Base-by-base conservation (phyloP, 2,888 invertebrate genomes). In the Pseudococcus viburni region DNA sequence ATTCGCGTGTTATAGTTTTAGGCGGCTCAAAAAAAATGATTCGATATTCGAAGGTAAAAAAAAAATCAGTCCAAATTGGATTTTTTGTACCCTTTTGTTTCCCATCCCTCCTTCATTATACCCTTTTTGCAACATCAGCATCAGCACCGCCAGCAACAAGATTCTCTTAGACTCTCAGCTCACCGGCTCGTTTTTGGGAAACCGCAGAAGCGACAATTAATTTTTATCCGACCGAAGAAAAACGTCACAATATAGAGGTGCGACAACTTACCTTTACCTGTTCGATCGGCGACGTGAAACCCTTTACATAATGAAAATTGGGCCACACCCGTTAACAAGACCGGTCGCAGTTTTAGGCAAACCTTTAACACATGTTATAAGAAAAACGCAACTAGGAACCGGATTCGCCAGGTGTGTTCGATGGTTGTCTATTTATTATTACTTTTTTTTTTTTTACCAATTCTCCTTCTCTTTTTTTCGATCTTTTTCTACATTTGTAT, bases 241-340 rank as follows among this genome's bases (percentile, higher is more conserved):
- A 12, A 64, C 22, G 64, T 64, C 64, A 59, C 64, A 8, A 17
- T 73, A 8, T 73, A 5, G 33, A 33, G 39, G 26, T 33, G 26
- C 26, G 26, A 33, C 26, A 33, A 33, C 77, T 19, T 7, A 22
- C 12, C 26, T 33, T 77, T 77, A 77, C 77, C 77, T 77, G 77
- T 77, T 68, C 68, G 19, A 1, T 51, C 15, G 15, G 12, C 77
- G 33, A 39, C 39, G 77, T 39, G 39, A 77, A 77, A 26, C 33
- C 77, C 77, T 77, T 77, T 77, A 7, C 39, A 77, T 17, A 39
- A 3, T 33, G 77, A 87, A 87, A 87, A 73, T 87, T 87, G 87
- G 87, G 87, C 87, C 87, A 87, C 87, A 87, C 87, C 87, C 87
- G 87, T 87, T 73, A 73, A 68, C 64, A 68, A 77, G 77, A 77